Evolutionary conservation across 2,888 invertebrate genomes (phyloP).

Genomic region (Ennomos quercinarius): DNA sequence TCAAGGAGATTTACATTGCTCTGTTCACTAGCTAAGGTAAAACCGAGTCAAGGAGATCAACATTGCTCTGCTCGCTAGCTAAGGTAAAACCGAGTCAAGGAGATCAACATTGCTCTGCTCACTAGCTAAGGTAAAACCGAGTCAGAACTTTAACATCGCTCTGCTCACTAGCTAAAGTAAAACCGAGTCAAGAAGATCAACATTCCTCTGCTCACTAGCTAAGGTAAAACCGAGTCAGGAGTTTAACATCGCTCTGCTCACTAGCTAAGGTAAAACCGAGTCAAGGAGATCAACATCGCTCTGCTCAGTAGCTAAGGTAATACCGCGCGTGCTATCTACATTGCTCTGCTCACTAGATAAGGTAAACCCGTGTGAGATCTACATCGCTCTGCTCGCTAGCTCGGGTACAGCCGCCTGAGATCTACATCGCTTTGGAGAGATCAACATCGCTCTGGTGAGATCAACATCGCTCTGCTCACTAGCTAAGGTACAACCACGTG

Average conservation of each 20-base stretch:
- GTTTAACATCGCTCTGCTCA: slow-evolving; percentile 92
- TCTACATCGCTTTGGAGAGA: too few species aligned
- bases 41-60: too few species aligned
- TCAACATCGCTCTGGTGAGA: too few species aligned
- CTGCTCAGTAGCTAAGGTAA: slow-evolving; percentile 89
- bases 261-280: slow-evolving; percentile 85
- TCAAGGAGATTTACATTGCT: slow-evolving; percentile 95
- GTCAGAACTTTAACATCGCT: slow-evolving; percentile 65
- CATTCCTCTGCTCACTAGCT: too few species aligned
- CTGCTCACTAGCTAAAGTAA: slow-evolving; percentile 89
- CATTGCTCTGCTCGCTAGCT: too few species aligned
- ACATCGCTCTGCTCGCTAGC: slow-evolving; percentile 87
- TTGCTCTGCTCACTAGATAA: slow-evolving; percentile 91
- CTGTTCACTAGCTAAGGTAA: slow-evolving; percentile 92
- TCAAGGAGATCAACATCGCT: slow-evolving; percentile 94
- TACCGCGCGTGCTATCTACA: slow-evolving; percentile 88
- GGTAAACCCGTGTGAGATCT: slow-evolving; percentile 38
- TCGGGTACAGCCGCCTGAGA: slow-evolving; percentile 88
- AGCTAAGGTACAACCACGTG: slow-evolving; percentile 85
- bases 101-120: too few species aligned
- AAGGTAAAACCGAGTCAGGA: slow-evolving; percentile 83
- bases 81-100: too few species aligned
- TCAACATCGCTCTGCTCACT: slow-evolving; percentile 92
- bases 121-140: too few species aligned
- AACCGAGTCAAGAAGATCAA: slow-evolving; percentile 87